These are phyloP conservation scores for Resseliella maxima DNA, from an alignment of 2,888 invertebrate species.

Conservation along the genomic window DNA sequence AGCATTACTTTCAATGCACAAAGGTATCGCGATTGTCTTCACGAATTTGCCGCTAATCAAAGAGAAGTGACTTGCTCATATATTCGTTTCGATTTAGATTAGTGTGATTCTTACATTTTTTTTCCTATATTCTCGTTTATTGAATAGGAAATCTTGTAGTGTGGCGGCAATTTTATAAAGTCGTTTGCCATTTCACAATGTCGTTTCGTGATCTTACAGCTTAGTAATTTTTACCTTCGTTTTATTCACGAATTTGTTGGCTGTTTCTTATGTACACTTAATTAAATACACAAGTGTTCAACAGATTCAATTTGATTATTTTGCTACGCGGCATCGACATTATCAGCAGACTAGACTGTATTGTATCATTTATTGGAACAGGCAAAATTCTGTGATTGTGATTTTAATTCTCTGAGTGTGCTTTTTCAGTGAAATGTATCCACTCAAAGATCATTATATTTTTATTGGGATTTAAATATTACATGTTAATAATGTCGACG, in stretches of 20 bases:
- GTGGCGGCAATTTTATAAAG: slow-evolving; percentile 45
- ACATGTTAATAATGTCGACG: slow-evolving; percentile 20
- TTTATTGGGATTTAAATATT: slow-evolving; percentile 29
- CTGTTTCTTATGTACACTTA: slow-evolving; percentile 2
- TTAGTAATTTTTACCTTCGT: not conserved
- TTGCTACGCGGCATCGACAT: not conserved
- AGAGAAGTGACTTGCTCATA: slow-evolving; percentile 41
- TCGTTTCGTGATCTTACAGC: not conserved
- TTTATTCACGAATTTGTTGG: not conserved
- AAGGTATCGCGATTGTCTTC: slow-evolving; percentile 9
- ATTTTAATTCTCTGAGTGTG: not conserved
- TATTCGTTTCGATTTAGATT: slow-evolving; percentile 15
- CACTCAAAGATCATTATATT: slow-evolving; percentile 32
- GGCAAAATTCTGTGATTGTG: not conserved
- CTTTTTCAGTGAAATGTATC: not conserved
- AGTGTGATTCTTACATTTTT: not conserved
- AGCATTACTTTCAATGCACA: slow-evolving; percentile 8
- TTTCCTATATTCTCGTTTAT: not conserved
- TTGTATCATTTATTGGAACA: not conserved
- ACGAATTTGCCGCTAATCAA: slow-evolving; percentile 48
- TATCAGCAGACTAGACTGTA: not conserved
- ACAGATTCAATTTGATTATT: slow-evolving; percentile 41
- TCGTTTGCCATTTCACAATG: not conserved
- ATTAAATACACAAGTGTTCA: slow-evolving; percentile 27
- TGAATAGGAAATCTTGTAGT: slow-evolving; percentile 11